Base-by-base conservation (phyloP, 2,888 invertebrate genomes). In the Epiblema foenella region DNA sequence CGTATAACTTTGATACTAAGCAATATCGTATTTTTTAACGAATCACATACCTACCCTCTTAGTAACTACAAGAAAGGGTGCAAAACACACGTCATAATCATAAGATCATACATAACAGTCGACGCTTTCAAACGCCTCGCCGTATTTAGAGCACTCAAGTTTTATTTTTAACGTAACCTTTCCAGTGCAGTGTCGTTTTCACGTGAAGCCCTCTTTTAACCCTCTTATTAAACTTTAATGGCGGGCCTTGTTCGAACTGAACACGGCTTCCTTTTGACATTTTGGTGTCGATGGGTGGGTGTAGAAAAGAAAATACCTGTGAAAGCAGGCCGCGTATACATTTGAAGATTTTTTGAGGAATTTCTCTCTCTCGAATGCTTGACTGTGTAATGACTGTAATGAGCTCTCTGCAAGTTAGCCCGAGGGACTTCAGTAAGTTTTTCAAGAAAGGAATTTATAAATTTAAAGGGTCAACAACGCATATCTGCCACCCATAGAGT, bases 201-300 rank as follows among this genome's bases (percentile, higher is more conserved):
- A 75, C 69, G 20, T 64, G 77, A 74, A 78, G 77, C 77, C 77
- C 83, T 79, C 77, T 81, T 80, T 77, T 73, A 79, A 72, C 79
- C 83, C 83, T 78, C 77, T 80, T 81, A 85, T 87, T 85, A 85
- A 85, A 82, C 76, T 83, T 87, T 83, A 79, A 86, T 73, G 73
- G 73, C 77, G 77, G 75, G 75, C 66, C 51, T 39, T 49, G 18
- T 64, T 65, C 33, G 39, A 63, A 18, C 42, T 20, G 17, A 46
- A 59, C 18, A 15, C 20, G 59, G 58, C 59, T 65, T 70, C 63
- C 46, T 68, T 62, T 49, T 65, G 69, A 33, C 57, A 58, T 58
- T 69, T 63, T 15, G 56, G 46, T 54, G 62, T 51, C 62, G 49
- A 57, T 63, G 49, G 37, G 58, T 37, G 42, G 46, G 56, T 39